Evolutionary conservation across 2,797 vertebrate genomes (phyloP).

Genomic region (Onychomys arenicola): DNA sequence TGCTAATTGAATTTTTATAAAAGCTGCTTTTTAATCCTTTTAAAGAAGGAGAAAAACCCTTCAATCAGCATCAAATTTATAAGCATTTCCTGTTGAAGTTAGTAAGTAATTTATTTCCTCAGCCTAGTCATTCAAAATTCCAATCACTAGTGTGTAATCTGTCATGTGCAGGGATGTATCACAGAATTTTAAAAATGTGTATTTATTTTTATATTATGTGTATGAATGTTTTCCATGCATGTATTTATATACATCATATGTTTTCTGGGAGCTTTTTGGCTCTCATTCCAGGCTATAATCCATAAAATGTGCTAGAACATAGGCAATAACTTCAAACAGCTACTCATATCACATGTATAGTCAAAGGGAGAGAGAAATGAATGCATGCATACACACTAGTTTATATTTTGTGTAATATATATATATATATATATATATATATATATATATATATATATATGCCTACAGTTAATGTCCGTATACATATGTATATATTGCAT

Average conservation of each 20-base stretch:
- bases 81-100: constrained; percentile 27
- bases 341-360: not conserved
- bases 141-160: constrained; percentile 33
- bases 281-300: not conserved
- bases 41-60: not conserved
- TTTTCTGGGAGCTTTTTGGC: not conserved
- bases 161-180: not conserved
- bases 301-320: no score
- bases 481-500: not conserved
- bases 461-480: no score
- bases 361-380: not conserved
- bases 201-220: not conserved
- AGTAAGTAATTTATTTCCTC: constrained; percentile 60
- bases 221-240: not conserved
- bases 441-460: not conserved
- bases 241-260: not conserved
- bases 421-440: not conserved
- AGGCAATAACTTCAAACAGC: not conserved
- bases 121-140: constrained; percentile 13
- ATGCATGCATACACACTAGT: not conserved
- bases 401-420: not conserved
- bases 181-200: not conserved
- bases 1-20: constrained; percentile 69
- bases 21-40: constrained; percentile 54
- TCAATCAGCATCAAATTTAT: constrained; percentile 58